phyloP scores from a whole-genome alignment of 2,113 vertebrate species.

The Calidris pygmaea region DNA sequence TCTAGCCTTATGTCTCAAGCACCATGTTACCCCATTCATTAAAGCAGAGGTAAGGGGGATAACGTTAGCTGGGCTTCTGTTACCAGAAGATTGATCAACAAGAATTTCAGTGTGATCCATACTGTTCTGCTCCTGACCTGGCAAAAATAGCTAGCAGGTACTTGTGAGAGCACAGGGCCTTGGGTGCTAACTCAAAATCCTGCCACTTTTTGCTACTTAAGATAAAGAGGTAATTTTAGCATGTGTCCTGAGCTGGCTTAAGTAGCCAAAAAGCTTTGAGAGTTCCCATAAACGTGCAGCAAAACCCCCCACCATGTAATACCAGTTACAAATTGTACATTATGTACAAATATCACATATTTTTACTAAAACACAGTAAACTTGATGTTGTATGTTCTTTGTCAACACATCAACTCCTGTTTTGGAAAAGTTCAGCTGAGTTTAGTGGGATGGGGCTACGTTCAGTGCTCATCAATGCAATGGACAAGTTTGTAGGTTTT shows the following conservation, averaged over 20 bases:
- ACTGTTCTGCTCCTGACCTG: not conserved
- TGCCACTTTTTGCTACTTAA: not conserved
- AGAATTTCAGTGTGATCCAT: not conserved
- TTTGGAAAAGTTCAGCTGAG: not conserved
- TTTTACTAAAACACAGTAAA: not conserved
- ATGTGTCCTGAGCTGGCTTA: not conserved
- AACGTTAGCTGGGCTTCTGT: not conserved
- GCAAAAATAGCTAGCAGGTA: not conserved
- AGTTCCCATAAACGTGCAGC: not conserved
- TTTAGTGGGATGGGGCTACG: not conserved
- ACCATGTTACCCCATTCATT: not conserved
- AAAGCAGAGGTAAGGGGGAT: not conserved
- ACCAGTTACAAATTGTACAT: not conserved
- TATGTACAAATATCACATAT: not conserved
- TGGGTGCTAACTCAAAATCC: not conserved
- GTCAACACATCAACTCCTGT: not conserved
- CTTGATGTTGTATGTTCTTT: not conserved
- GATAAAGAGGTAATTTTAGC: not conserved
- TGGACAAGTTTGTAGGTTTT: not conserved
- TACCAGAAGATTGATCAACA: not conserved
- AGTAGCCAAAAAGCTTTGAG: not conserved
- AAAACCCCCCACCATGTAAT: not conserved
- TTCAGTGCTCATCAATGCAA: not conserved
- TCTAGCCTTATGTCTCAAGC: not conserved
- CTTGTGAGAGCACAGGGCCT: not conserved